A percentile compares a stretch with the other conserved stretches of the same genome.
Conservation (phyloP, 2,797 vertebrate species). For the Aselliscus stoliczkanus region DNA sequence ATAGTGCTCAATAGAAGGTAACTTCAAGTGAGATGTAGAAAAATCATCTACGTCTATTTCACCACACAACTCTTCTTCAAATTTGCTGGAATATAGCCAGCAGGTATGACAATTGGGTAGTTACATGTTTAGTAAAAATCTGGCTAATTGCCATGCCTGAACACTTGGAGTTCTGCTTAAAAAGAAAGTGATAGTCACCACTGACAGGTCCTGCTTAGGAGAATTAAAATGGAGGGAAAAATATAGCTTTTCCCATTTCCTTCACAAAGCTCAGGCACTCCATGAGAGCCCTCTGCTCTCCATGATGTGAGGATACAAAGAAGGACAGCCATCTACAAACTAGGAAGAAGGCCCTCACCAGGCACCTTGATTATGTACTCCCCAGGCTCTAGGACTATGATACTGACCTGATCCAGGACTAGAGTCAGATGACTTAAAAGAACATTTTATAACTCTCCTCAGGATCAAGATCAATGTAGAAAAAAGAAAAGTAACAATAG, state of each 20-base stretch:
- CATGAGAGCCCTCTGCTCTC: too few species aligned
- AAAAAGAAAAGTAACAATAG: constrained; percentile 66
- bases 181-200: background rate
- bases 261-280: background rate
- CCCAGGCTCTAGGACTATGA: background rate
- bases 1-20: background rate
- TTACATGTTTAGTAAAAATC: background rate
- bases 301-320: too few species aligned
- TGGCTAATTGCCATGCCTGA: background rate
- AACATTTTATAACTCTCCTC: constrained; percentile 69
- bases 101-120: background rate
- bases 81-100: background rate
- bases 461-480: constrained; percentile 68
- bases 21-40: background rate
- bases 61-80: background rate
- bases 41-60: background rate
- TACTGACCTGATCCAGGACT: constrained; percentile 69
- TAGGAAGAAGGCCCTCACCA: too few species aligned
- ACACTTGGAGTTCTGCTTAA: background rate
- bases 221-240: constrained; percentile 16
- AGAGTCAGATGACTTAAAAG: constrained; percentile 71
- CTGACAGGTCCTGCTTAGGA: background rate
- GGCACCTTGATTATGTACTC: too few species aligned
- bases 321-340: too few species aligned
- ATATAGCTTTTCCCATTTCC: background rate